Conservation (phyloP, 2,113 vertebrate genomes). For the Pteropus alecto region DNA sequence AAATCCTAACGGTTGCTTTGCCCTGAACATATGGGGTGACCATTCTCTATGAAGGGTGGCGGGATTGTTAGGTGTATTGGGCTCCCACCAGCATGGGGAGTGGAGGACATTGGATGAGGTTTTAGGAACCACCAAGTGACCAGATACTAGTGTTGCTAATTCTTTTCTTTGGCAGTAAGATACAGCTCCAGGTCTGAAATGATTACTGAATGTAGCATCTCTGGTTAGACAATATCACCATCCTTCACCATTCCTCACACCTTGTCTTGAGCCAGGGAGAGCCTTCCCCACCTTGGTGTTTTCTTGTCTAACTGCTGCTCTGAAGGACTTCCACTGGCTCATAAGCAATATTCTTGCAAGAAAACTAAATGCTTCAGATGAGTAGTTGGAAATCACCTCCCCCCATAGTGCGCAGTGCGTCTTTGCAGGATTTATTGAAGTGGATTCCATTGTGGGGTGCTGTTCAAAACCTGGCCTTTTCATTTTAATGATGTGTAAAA, state of each 20-base stretch:
- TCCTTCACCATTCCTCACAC: neutral
- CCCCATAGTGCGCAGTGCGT: slow-evolving; percentile 62
- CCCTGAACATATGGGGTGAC: neutral
- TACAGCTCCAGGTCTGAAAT: neutral
- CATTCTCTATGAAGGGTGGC: neutral
- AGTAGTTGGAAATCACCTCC: slow-evolving; percentile 64
- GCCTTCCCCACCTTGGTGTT: neutral
- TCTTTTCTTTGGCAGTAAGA: neutral
- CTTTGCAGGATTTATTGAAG: slow-evolving; percentile 46
- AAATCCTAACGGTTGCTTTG: neutral
- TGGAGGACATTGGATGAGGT: neutral
- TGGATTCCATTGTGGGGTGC: slow-evolving; percentile 22
- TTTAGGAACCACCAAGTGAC: neutral
- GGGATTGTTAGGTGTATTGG: neutral
- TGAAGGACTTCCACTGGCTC: slow-evolving; percentile 65
- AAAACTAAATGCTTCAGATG: slow-evolving; percentile 66
- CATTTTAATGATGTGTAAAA: neutral
- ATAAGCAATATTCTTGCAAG: slow-evolving; percentile 73
- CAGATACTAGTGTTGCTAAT: neutral
- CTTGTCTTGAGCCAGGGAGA: neutral
- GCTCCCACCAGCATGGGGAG: neutral
- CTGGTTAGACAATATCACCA: neutral
- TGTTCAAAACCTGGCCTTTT: slow-evolving; percentile 5
- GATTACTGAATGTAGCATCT: neutral
- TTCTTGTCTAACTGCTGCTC: neutral